Base-by-base conservation (phyloP, 2,113 vertebrate species). In the Cryptotis parvus region DNA sequence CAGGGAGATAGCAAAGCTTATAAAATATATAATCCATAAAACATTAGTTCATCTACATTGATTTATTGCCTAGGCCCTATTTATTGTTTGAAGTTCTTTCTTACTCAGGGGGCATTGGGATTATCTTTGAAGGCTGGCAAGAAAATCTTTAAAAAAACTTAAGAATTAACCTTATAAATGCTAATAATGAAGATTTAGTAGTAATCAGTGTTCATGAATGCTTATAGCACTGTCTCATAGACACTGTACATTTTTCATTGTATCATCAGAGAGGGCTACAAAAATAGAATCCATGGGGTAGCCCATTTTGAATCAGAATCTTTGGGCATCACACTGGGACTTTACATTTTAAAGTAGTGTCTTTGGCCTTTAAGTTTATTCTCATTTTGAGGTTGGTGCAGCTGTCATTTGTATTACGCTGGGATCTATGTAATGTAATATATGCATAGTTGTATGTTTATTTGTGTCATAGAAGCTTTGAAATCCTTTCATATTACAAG, bases 61-160 rank as follows among this genome's bases (percentile, higher is more conserved):
- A 78, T 72, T 79, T 84, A 69, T 94, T 95, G 49, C 49, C 55
- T 2, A 84, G 86, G 4, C 78, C 31, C 33, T 92, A 9, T 66
- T 74, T 90, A 76, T 11, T 75, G 4, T 83, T 90, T 68, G 63
- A 85, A 85, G 41, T 63, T 73, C 37, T 74, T 80, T 80, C 31
- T 33, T 92, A 84, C 10, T 12, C 20, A 88, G 10, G 65, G 39
- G 1, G 0, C 83, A 11, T 92, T 0, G 1, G 22, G 9, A 88
- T 87, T 93, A 88, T 74, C 35, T 77, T 72, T 91, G 75, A 85
- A 68, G 33, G 77, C 77, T 75, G 87, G 63, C 75, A 72, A 87
- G 75, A 52, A 37, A 76, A 20, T 52, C n/a, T 84, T 84, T 61
- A 26, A 29, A 41, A 65, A 43, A 90, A 78, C 11, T 65, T 14